Percentiles rank a stretch among this genome's conserved stretches.
These are phyloP conservation scores for Macaria liturata DNA, from an alignment of 2,888 invertebrate species.

Conservation along the genomic window DNA sequence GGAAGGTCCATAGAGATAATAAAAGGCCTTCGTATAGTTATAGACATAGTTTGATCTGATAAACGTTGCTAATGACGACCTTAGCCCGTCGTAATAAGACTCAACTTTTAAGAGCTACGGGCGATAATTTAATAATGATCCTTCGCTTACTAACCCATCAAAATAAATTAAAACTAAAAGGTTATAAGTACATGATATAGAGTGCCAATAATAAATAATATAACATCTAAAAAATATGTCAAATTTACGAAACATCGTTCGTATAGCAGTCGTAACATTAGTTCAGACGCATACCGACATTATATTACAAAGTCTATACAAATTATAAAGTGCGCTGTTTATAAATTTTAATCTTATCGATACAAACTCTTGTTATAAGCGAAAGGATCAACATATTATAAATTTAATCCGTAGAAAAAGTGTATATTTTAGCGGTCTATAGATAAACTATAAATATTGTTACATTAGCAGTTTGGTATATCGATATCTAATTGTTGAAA, in stretches of 20 bases:
- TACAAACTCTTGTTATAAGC: slow-evolving; percentile 8
- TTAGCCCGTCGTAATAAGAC: slow-evolving; percentile 20
- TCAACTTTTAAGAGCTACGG: slow-evolving; percentile 13
- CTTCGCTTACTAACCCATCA: slow-evolving; percentile 14
- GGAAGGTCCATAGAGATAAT: slow-evolving; percentile 26
- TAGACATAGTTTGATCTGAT: slow-evolving; percentile 21
- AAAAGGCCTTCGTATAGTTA: slow-evolving; percentile 22
- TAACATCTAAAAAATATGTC: too few species aligned
- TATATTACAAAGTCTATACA: too few species aligned
- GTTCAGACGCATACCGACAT: too few species aligned
- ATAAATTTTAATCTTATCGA: too few species aligned
- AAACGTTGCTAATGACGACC: slow-evolving; percentile 18
- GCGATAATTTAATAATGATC: slow-evolving; percentile 17
- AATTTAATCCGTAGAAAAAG: slow-evolving; percentile 41
- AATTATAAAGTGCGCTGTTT: too few species aligned
- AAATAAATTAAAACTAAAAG: neutral
- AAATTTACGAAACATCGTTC: too few species aligned
- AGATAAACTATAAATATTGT: slow-evolving; percentile 58
- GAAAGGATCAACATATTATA: slow-evolving; percentile 27
- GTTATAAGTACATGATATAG: too few species aligned
- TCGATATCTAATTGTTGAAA: slow-evolving; percentile 65
- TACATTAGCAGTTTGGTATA: slow-evolving; percentile 57
- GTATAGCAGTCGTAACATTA: too few species aligned
- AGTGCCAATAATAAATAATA: too few species aligned
- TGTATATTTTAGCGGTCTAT: slow-evolving; percentile 52